These are phyloP conservation scores for Prinia subflava DNA, from an alignment of 2,113 vertebrate species.

Conservation along the genomic window DNA sequence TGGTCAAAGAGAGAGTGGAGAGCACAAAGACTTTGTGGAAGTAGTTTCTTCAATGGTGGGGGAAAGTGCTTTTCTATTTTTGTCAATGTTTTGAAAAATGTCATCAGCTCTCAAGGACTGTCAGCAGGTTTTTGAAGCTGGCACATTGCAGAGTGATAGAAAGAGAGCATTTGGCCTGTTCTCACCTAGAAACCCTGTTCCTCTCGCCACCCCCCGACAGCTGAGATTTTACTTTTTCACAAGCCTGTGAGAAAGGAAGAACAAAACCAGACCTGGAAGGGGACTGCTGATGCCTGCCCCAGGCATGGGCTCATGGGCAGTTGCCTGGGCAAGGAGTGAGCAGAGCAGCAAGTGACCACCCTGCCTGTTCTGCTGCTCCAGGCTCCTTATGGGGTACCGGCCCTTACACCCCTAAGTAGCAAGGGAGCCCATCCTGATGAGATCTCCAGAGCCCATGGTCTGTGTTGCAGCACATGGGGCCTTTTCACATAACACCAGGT, in stretches of 20 bases:
- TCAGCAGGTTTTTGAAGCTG: conserved; percentile 51
- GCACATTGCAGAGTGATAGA: conserved; percentile 41
- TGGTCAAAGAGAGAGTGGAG: background rate
- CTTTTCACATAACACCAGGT: background rate
- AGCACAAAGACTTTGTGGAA: conserved; percentile 9
- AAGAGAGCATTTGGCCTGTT: conserved; percentile 64
- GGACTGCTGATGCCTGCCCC: background rate
- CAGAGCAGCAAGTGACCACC: rapidly evolving
- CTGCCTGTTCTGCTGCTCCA: background rate
- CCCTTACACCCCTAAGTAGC: background rate
- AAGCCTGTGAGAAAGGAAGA: background rate
- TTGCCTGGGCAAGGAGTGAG: background rate
- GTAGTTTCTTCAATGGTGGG: background rate
- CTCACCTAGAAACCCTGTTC: conserved; percentile 51
- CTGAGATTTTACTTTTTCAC: conserved; percentile 12
- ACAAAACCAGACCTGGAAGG: background rate
- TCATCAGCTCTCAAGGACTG: conserved; percentile 49
- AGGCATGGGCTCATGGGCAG: background rate
- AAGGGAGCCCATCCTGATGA: background rate
- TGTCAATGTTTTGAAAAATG: conserved; percentile 50
- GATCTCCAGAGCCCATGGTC: background rate
- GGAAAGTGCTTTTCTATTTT: conserved; percentile 47
- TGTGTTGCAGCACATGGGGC: rapidly evolving
- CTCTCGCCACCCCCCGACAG: conserved; percentile 26
- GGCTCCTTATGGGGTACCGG: background rate